phyloP scores from a whole-genome alignment of 2,113 vertebrate genomes.

The Corvus moneduloides region DNA sequence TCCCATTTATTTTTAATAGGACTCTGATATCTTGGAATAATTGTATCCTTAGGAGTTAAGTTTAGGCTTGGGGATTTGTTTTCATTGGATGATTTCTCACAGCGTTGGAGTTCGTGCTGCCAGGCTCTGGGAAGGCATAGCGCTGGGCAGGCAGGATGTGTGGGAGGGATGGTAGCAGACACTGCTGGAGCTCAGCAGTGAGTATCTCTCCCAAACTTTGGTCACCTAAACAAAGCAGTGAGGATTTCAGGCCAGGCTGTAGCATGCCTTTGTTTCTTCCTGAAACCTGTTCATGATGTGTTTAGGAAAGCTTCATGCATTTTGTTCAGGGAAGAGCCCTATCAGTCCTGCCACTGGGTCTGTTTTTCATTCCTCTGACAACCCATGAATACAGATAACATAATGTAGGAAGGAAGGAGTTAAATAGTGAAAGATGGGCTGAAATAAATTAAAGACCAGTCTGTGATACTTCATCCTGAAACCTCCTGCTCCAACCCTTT shows the following conservation, averaged over 20 bases:
- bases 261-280: background rate
- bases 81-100: background rate
- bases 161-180: background rate
- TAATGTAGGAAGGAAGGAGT: background rate
- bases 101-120: background rate
- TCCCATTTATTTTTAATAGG: background rate
- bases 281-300: background rate
- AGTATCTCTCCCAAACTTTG: background rate
- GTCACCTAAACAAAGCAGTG: background rate
- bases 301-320: background rate
- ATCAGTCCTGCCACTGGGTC: background rate
- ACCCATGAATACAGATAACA: background rate
- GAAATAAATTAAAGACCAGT: background rate
- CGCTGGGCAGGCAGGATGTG: background rate
- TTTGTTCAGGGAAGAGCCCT: background rate
- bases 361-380: background rate
- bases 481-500: background rate
- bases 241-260: background rate
- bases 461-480: background rate
- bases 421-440: background rate
- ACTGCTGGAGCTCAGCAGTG: background rate
- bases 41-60: background rate
- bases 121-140: accelerated
- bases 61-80: background rate
- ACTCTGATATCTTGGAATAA: background rate